Evolutionary conservation across 2,888 invertebrate species (phyloP).

Genomic region (Teleogryllus oceanicus): DNA sequence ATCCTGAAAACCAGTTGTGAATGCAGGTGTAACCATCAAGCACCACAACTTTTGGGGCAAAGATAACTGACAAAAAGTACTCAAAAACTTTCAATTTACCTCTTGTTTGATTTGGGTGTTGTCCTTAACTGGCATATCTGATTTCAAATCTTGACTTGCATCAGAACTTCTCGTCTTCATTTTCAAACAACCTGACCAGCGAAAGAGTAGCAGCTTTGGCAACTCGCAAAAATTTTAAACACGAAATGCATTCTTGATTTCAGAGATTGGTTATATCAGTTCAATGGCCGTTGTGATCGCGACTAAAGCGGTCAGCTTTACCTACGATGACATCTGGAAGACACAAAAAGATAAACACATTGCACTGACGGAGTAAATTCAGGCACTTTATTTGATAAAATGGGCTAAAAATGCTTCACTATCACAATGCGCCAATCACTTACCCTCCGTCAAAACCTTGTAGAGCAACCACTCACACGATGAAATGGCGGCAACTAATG

Average conservation of each 20-base stretch:
- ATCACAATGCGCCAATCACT: neutral
- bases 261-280: constrained; percentile 23
- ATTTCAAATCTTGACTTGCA: constrained; percentile 31
- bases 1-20: constrained; percentile 29
- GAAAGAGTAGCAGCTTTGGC: constrained; percentile 30
- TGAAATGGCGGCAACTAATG: constrained; percentile 28
- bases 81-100: constrained; percentile 2
- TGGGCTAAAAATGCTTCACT: neutral
- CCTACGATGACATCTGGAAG: neutral
- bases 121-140: constrained; percentile 36
- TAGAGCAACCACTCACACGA: neutral
- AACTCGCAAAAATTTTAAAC: constrained; percentile 26
- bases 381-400: neutral
- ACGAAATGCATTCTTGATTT: constrained; percentile 34
- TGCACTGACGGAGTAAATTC: neutral
- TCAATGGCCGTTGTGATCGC: constrained; percentile 31
- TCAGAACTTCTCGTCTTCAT: constrained; percentile 37
- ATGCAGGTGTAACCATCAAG: neutral
- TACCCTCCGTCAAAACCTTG: constrained; percentile 6
- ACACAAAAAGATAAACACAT: neutral
- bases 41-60: neutral
- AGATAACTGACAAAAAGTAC: neutral
- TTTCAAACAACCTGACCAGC: constrained; percentile 30
- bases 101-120: constrained; percentile 28
- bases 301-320: neutral